These are phyloP conservation scores for Eudasyphora cyanicolor DNA, from an alignment of 2,888 invertebrate genomes.

Conservation along the genomic window DNA sequence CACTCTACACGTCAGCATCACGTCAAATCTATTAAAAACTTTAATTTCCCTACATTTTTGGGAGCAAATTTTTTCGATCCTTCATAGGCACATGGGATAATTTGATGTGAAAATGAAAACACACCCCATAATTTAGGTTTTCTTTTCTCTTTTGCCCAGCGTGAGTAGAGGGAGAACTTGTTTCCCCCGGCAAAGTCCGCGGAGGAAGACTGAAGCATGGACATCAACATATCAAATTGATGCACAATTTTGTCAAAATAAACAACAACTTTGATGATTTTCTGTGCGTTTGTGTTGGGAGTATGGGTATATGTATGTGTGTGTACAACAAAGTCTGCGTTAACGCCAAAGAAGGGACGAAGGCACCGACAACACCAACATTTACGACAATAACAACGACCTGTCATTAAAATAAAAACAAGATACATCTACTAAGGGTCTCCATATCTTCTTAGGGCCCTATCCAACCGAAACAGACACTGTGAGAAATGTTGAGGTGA, in stretches of 20 bases:
- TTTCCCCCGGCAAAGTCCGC: background rate
- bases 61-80: background rate
- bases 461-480: too few relatives aligned
- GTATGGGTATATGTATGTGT: background rate
- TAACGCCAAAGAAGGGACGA: background rate
- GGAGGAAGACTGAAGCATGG: background rate
- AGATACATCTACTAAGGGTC: slow-evolving; percentile 14
- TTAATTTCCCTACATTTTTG: background rate
- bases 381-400: slow-evolving; percentile 27
- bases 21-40: slow-evolving; percentile 35
- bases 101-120: background rate
- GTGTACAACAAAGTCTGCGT: background rate
- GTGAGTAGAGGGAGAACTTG: slow-evolving; percentile 13
- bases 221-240: slow-evolving; percentile 4
- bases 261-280: slow-evolving; percentile 8
- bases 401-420: slow-evolving; percentile 21
- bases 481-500: too few relatives aligned
- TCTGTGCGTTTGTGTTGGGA: background rate
- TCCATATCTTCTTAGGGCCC: too few relatives aligned
- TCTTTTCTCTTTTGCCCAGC: too few relatives aligned
- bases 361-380: background rate
- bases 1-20: slow-evolving; percentile 10
- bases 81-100: background rate
- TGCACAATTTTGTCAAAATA: slow-evolving; percentile 45
- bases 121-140: slow-evolving; percentile 17